phyloP scores from a whole-genome alignment of 2,888 invertebrate species.

The Leucania comma region DNA sequence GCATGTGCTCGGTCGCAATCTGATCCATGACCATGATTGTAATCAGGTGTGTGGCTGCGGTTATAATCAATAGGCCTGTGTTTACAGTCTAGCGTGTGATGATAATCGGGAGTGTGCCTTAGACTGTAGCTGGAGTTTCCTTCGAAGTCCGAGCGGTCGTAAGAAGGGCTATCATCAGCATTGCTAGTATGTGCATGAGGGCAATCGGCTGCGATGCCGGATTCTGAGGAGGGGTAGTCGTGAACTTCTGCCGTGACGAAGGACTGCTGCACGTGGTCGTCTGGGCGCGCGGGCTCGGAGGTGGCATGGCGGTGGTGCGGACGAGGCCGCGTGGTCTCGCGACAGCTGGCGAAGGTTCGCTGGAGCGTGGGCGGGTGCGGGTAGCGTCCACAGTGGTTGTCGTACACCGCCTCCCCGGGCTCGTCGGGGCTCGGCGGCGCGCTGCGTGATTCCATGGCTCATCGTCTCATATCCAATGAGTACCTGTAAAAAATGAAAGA shows the following conservation, averaged over 20 bases:
- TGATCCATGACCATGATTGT: conserved; percentile 81
- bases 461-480: conserved; percentile 86
- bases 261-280: conserved; percentile 81
- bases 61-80: conserved; percentile 84
- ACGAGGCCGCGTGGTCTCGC: conserved; percentile 83
- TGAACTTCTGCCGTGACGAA: conserved; percentile 88
- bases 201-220: conserved; percentile 89
- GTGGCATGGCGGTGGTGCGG: conserved; percentile 86
- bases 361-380: conserved; percentile 90
- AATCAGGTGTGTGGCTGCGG: conserved; percentile 87
- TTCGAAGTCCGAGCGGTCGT: conserved; percentile 87
- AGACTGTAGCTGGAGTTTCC: conserved; percentile 85
- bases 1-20: conserved; percentile 83
- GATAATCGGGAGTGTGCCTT: conserved; percentile 83
- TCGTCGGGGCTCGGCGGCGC: conserved; percentile 91
- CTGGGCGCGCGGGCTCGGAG: conserved; percentile 87
- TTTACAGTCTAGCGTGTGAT: conserved; percentile 85
- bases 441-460: conserved; percentile 90
- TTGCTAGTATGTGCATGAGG: conserved; percentile 87
- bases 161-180: conserved; percentile 87
- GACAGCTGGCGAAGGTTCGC: conserved; percentile 86
- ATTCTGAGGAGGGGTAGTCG: conserved; percentile 89
- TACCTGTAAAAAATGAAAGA: conserved; percentile 79
- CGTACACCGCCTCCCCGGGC: conserved; percentile 92
- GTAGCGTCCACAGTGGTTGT: conserved; percentile 94